Evolutionary conservation across 1,140 invertebrate genomes (phyloP), one percentile per base, ranked within the genome.

Genomic region (Penaeus indicus): DNA sequence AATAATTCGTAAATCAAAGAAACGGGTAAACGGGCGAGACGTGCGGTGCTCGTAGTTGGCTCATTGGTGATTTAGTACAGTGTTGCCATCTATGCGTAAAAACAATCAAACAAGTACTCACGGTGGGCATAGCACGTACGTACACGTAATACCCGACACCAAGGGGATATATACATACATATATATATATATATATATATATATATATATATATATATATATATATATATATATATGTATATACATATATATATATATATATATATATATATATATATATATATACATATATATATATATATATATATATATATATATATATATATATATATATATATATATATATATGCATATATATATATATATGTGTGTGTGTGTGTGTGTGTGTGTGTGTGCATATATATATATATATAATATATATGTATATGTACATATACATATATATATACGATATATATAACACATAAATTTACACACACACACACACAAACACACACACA

Each of bases 151-250:
- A n/a, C n/a, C n/a, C n/a, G n/a, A n/a, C n/a, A n/a, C n/a, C n/a
- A n/a, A n/a, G n/a, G n/a, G n/a, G n/a, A n/a, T n/a, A n/a, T n/a
- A n/a, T n/a, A n/a, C 10, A 27, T 19, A 19, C 19, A 69, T 13
- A 27, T 13, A 19, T 13, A 19, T 67, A 27, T 69, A 69, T 69
- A 69, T 69, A 69, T 69, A 69, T 69, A 69, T 69, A 69, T 69
- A 69, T 69, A 69, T 69, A 69, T 69, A 69, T 69, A 69, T 69
- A 69, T 69, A 69, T 69, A 69, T 69, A 69, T 69, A 69, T 69
- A 69, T 69, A 69, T 69, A 69, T 69, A 19, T 69, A 27, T 69
- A 69, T 69, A 11, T 69, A 10, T 19, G 4, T 13, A 69, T 69
- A 69, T 69, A 27, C 0, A 69, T 13, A 69, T 69, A 69, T 69